Evolutionary conservation across 1,140 invertebrate genomes (phyloP).

Genomic region (Scaptomyza montana): DNA sequence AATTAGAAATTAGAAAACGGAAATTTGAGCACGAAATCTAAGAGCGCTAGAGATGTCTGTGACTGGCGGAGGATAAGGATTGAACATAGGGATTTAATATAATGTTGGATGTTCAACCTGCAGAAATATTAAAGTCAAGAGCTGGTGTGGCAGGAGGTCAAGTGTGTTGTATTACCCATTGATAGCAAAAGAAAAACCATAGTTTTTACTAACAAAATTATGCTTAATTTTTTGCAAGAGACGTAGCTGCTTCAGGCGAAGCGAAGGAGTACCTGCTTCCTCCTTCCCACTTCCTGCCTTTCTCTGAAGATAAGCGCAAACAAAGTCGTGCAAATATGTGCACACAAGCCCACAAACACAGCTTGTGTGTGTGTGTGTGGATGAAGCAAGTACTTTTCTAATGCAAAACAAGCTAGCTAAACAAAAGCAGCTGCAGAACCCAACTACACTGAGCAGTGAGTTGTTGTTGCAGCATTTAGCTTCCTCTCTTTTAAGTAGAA

Average conservation of each 20-base stretch:
- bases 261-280: too few species aligned
- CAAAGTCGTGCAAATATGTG: conserved; percentile 67
- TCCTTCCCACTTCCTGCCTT: neutral
- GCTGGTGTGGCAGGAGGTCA: conserved; percentile 11
- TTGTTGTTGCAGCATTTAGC: conserved; percentile 7
- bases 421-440: conserved; percentile 41
- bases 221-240: conserved; percentile 59
- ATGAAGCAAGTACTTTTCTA: conserved; percentile 48
- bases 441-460: neutral
- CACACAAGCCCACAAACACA: conserved; percentile 23
- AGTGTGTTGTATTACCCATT: conserved; percentile 35
- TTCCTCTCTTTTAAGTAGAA: conserved; percentile 31
- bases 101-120: neutral
- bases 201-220: conserved; percentile 68
- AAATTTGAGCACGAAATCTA: conserved; percentile 52
- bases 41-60: neutral
- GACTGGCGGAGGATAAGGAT: neutral
- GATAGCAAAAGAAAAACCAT: conserved; percentile 67
- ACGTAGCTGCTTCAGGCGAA: neutral
- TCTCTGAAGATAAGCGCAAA: conserved; percentile 32
- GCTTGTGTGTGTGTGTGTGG: conserved; percentile 3
- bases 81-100: neutral
- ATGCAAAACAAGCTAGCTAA: conserved; percentile 63
- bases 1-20: conserved; percentile 69
- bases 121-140: conserved; percentile 15